A percentile compares a stretch with the other conserved stretches of the same genome.
Evolutionary conservation across 2,888 invertebrate species (phyloP).

Genomic region (Pachliopta kotzebuea): DNA sequence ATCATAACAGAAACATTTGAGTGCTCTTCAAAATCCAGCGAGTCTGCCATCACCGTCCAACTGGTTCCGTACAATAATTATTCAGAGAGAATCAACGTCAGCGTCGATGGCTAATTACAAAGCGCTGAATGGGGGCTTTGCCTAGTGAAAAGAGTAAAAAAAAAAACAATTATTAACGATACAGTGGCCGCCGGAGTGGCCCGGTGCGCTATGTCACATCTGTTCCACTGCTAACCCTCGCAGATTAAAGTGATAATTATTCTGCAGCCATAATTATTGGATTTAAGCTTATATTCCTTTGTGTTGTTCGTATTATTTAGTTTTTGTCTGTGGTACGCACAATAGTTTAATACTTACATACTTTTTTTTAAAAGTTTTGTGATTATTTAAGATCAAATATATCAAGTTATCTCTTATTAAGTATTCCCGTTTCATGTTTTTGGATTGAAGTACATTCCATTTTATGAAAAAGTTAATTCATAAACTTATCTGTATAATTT

Average conservation of each 20-base stretch:
- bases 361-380: slow-evolving; percentile 2
- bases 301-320: slow-evolving; percentile 43
- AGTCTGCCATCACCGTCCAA: slow-evolving; percentile 43
- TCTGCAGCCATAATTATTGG: slow-evolving; percentile 74
- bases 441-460: background rate
- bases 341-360: slow-evolving; percentile 11
- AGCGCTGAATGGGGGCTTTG: slow-evolving; percentile 67
- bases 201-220: slow-evolving; percentile 74
- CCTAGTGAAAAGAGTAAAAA: slow-evolving; percentile 66
- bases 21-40: slow-evolving; percentile 43
- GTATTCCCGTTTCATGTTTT: background rate
- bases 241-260: slow-evolving; percentile 78
- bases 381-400: background rate
- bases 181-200: slow-evolving; percentile 75
- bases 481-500: too few species aligned
- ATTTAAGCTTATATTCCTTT: slow-evolving; percentile 57
- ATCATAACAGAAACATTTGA: slow-evolving; percentile 34
- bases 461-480: too few species aligned
- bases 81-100: slow-evolving; percentile 66
- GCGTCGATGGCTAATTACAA: slow-evolving; percentile 74
- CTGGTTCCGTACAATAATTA: slow-evolving; percentile 61
- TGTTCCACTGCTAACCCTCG: slow-evolving; percentile 59
- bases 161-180: slow-evolving; percentile 73
- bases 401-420: background rate
- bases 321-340: slow-evolving; percentile 26